Evolutionary conservation across 1,140 invertebrate genomes (phyloP), one percentile per base, ranked within the genome.

Genomic region (Drosophila malerkotliana): DNA sequence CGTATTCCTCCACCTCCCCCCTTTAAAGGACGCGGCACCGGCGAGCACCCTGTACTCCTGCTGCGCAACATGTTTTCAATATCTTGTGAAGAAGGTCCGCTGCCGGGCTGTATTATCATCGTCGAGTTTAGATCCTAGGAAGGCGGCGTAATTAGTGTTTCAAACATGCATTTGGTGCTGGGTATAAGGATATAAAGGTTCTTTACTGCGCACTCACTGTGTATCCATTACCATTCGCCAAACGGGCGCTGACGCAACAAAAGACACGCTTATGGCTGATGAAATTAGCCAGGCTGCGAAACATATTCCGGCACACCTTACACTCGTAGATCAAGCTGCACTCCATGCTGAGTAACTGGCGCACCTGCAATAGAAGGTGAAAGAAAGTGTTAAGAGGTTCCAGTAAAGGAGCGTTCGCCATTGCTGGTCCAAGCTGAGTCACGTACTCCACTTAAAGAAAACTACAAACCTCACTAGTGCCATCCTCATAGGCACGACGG

Each of bases 281-380:
- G 82, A 97, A 96, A 92, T 97, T 97, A 0, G 95, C 94, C 61
- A 98, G 92, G 82, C 95, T 96, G 79, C 97, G 93, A 91, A 97
- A 97, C 77, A 98, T 93, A 90, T 95, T 97, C n/a, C 94, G 92
- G 90, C 97, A 98, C 26, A 96, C 94, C 91, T 95, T 95, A 91
- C 97, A 98, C 91, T 98, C 97, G 87, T 96, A 96, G 75, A 98
- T 94, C 45, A 97, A 90, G 89, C 96, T 95, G 93, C 96, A 97
- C 93, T 98, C 96, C 85, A 95, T 94, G 12, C 94, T 92, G 6
- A 98, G 92, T 39, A 97, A 90, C 48, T 94, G 92, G 72, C 94
- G 94, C 14, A 97, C 93, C 95, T 96, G 92, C 58, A 93, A 93
- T 47, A n/a, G n/a, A 66, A 45, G 49, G 73, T 12, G 3, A 24